phyloP scores from a whole-genome alignment of 2,888 invertebrate genomes.

The Dermolepida albohirtum region DNA sequence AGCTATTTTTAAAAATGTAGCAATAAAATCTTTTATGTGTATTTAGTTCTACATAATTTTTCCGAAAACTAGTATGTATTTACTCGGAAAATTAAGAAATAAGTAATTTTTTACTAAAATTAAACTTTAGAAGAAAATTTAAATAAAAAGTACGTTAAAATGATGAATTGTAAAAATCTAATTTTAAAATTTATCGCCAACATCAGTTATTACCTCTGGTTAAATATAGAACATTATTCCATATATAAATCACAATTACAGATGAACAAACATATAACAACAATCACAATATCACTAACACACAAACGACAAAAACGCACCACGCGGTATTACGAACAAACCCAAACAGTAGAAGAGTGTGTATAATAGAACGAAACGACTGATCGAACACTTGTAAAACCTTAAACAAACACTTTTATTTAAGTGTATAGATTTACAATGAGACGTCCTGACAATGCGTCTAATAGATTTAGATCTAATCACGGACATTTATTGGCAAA shows the following conservation, averaged over 20 bases:
- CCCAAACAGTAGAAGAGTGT: slow-evolving; percentile 14
- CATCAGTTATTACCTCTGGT: neutral
- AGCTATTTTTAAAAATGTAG: no score
- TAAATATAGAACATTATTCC: neutral
- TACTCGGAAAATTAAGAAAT: no score
- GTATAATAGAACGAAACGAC: neutral
- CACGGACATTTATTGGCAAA: slow-evolving; percentile 47
- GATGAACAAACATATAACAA: slow-evolving; percentile 21
- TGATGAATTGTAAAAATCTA: no score
- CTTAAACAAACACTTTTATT: slow-evolving; percentile 39
- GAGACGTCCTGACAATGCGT: slow-evolving; percentile 27
- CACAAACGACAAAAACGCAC: slow-evolving; percentile 19
- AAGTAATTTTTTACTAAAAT: no score
- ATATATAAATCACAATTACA: slow-evolving; percentile 5
- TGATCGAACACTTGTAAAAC: slow-evolving; percentile 41
- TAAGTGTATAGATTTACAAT: slow-evolving; percentile 35
- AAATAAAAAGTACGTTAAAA: no score
- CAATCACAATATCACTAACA: slow-evolving; percentile 31
- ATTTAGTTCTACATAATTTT: no score
- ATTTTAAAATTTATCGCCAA: no score
- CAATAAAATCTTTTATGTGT: no score
- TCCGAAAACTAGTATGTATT: no score
- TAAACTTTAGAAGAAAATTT: no score
- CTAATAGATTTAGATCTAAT: slow-evolving; percentile 48
- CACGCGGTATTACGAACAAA: slow-evolving; percentile 37